Evolutionary conservation across 2,797 vertebrate genomes (phyloP).

Genomic region (Bradypodion ventrale): DNA sequence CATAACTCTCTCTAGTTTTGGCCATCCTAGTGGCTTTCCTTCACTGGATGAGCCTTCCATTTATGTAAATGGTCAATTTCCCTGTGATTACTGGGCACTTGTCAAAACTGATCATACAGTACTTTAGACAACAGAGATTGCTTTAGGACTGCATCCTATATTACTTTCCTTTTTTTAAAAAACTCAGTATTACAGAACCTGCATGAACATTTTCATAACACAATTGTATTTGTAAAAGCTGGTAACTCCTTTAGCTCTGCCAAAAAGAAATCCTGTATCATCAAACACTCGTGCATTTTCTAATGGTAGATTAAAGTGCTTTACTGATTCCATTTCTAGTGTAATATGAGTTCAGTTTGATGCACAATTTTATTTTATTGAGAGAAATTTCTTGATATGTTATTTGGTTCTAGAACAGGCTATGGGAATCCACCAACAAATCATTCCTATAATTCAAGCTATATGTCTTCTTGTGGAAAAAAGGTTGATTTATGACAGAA

Average conservation of each 20-base stretch:
- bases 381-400: not conserved
- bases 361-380: not conserved
- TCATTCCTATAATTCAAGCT: slow-evolving; percentile 13
- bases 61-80: not conserved
- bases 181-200: not conserved
- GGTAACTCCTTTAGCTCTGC: not conserved
- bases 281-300: not conserved
- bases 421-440: not conserved
- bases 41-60: not conserved
- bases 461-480: slow-evolving; percentile 8
- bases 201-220: not conserved
- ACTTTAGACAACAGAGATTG: not conserved
- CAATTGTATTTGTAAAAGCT: not conserved
- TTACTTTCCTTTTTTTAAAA: not conserved
- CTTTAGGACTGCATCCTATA: not conserved
- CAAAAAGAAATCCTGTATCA: not conserved
- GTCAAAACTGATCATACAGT: not conserved
- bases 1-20: not conserved
- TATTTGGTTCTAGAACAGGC: slow-evolving; percentile 1
- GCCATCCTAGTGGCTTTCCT: not conserved
- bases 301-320: not conserved
- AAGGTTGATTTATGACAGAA: slow-evolving; percentile 19
- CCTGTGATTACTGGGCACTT: not conserved
- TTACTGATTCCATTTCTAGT: not conserved
- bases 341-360: not conserved